Base-by-base conservation (phyloP, 2,888 invertebrate genomes). In the Plagodis dolabraria region DNA sequence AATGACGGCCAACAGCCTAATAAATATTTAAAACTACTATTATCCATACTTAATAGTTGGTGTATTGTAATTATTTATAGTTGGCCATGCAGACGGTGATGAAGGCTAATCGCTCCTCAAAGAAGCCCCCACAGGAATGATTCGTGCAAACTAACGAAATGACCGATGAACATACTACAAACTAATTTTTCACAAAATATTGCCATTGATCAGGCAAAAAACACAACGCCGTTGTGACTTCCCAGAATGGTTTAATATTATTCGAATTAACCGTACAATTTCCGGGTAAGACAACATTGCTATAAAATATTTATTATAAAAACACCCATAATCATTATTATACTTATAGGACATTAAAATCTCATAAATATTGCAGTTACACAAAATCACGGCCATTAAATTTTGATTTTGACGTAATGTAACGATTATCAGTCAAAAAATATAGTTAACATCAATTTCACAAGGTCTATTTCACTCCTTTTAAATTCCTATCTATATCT, bases 111-210 rank as follows among this genome's bases (percentile, higher is more conserved):
- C 46, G 58, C 52, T 53, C 66, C 66, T 65, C 64, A 65, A 71
- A 68, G 72, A 71, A 82, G 79, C 77, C 83, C 87, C 86, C 78
- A 78, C 76, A 87, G 94, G 94, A 94, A 94, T 94, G 94, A 94
- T 94, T 93, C 94, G 94, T 94, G 94, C 94, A 94, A 94, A 92
- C 92, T 93, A 93, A 86, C 85, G 87, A 90, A 89, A 89, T 91
- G 91, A 83, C 70, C 65, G 62, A 86, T 87, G 85, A 81, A 65
- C 60, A 69, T 65, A 70, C 83, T 77, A 76, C 65, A 67, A 72
- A 56, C 75, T 79, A 77, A 72, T 70, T 75, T 77, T 65, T 76
- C 77, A 71, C 72, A 77, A 79, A 78, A 71, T 78, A 75, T 77
- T 74, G 75, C 79, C 77, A 63, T 62, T 67, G 61, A 74, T 63